phyloP scores from a whole-genome alignment of 2,888 invertebrate species.

The Pimpla rufipes region DNA sequence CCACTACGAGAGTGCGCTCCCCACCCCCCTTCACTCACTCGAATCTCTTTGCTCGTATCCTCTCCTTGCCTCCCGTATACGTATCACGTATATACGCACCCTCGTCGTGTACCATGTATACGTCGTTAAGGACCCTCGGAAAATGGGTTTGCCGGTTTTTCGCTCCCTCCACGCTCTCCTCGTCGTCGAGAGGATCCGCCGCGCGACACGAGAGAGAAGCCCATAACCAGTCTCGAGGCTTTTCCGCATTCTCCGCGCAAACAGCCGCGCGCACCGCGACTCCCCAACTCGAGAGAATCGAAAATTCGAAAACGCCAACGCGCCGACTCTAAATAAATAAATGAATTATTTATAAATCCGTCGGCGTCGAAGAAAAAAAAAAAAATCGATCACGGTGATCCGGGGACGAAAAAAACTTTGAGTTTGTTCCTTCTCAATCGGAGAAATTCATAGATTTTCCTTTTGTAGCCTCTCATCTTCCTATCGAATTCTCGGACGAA shows the following conservation, averaged over 20 bases:
- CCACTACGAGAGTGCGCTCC: slow-evolving; percentile 41
- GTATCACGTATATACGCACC: slow-evolving; percentile 13
- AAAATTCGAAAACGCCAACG: slow-evolving; percentile 61
- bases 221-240: slow-evolving; percentile 7
- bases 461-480: slow-evolving; percentile 34
- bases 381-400: too few species aligned
- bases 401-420: too few species aligned
- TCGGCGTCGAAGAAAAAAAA: too few species aligned
- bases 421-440: too few species aligned
- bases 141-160: slow-evolving; percentile 37
- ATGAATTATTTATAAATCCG: too few species aligned
- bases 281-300: slow-evolving; percentile 43
- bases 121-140: slow-evolving; percentile 53
- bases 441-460: too few species aligned
- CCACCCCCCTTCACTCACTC: slow-evolving; percentile 47
- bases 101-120: slow-evolving; percentile 30
- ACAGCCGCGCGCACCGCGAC: slow-evolving; percentile 27
- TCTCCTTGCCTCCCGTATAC: slow-evolving; percentile 26
- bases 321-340: slow-evolving; percentile 34
- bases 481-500: neutral
- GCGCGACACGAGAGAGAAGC: slow-evolving; percentile 42
- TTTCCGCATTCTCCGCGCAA: slow-evolving; percentile 52
- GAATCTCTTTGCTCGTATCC: slow-evolving; percentile 55
- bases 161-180: slow-evolving; percentile 14
- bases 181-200: slow-evolving; percentile 32